Evolutionary conservation across 2,797 vertebrate species (phyloP), one percentile per base, ranked within the genome.

Genomic region (Carcharodon carcharias): DNA sequence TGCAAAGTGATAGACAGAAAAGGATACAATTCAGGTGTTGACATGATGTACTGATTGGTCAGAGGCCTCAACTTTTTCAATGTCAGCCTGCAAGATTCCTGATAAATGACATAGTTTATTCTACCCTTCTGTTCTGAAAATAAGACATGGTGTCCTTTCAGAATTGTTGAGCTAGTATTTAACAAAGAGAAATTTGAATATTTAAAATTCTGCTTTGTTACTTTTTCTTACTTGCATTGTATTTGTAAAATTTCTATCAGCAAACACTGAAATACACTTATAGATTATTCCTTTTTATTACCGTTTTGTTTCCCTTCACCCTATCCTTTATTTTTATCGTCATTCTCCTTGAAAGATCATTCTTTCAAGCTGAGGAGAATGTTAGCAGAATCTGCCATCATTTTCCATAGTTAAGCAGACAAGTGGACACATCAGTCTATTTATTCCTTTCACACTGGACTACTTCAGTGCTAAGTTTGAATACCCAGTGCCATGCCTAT

Each of bases 1-100:
- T 99, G 99, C 98, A 98, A 98, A 98, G 98, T 99, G 99, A 99
- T 98, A 97, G 99, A 98, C 99, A 99, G 98, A 98, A 98, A 99
- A 99, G 99, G 99, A 99, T 99, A 99, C 98, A 98, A 97, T 98
- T 97, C 98, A 98, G 98, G 98, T 97, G 97, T 98, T 99, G 98
- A 99, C 98, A 98, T 96, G 97, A 98, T 98, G 98, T 97, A 98
- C 98, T 98, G 97, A 97, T 98, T 98, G 98, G 97, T 97, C 97
- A 97, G 97, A 97, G 97, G 97, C 96, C 97, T 97, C 97, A 97
- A 98, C 98, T 98, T 98, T 98, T 98, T 98, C 99, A 98, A 97
- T 99, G 98, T 99, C 99, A 99, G 97, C 97, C 95, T 97, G 97
- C 98, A 97, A 97, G 98, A 98, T 98, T 97, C 97, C 97, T 98